These are phyloP conservation scores for Exephanes ischioxanthus DNA, from an alignment of 2,888 invertebrate genomes.

Conservation along the genomic window DNA sequence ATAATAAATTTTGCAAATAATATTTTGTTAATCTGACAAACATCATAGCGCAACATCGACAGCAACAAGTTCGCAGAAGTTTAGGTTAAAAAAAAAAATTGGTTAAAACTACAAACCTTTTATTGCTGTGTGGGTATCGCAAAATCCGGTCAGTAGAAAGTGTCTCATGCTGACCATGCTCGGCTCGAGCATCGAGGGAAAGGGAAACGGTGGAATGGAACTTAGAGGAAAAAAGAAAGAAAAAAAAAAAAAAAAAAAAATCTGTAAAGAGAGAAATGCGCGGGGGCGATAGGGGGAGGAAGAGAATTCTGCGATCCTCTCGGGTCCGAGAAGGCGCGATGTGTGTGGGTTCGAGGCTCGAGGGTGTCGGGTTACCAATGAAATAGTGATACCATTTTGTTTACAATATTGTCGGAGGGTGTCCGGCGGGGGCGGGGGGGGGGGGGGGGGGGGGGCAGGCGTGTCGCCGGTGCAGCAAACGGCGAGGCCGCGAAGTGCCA, in stretches of 20 bases:
- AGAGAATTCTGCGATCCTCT: slow-evolving; percentile 64
- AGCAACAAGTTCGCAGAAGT: neutral
- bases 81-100: neutral
- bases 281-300: slow-evolving; percentile 42
- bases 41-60: too few species aligned
- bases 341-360: slow-evolving; percentile 81
- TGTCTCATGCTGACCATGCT: neutral
- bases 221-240: slow-evolving; percentile 32
- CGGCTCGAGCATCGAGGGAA: slow-evolving; percentile 47
- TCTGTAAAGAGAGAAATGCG: slow-evolving; percentile 55
- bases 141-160: neutral
- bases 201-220: slow-evolving; percentile 38
- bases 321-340: slow-evolving; percentile 71
- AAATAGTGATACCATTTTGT: slow-evolving; percentile 85
- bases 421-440: slow-evolving; percentile 66
- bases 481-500: slow-evolving; percentile 59
- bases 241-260: neutral
- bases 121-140: neutral
- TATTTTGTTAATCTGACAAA: neutral
- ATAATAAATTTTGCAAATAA: neutral
- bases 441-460: slow-evolving; percentile 36
- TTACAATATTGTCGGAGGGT: slow-evolving; percentile 83
- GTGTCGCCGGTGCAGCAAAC: slow-evolving; percentile 69
- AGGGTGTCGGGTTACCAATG: slow-evolving; percentile 84
- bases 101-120: neutral